phyloP scores from a whole-genome alignment of 2,888 invertebrate genomes.

The Apodemia hepburni region DNA sequence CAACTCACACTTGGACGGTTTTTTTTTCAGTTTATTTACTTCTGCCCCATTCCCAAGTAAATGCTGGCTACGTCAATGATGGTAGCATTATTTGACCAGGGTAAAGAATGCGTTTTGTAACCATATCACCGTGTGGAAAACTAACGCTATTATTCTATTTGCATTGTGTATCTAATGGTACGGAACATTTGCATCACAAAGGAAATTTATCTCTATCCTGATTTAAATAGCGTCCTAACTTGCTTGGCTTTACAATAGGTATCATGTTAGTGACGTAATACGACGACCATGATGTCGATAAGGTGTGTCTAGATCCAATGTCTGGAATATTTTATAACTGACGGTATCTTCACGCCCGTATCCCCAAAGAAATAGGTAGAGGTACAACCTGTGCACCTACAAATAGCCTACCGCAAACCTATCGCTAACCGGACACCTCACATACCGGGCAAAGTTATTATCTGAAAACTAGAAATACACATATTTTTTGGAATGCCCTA shows the following conservation, averaged over 20 bases:
- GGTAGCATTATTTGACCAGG: not conserved
- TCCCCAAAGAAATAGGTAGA: too few relatives aligned
- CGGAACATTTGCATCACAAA: not conserved
- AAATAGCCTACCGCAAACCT: too few relatives aligned
- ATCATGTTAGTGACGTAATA: not conserved
- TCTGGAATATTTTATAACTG: not conserved
- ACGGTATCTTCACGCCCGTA: too few relatives aligned
- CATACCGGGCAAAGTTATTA: too few relatives aligned
- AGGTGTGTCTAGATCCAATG: not conserved
- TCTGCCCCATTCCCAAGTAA: too few relatives aligned
- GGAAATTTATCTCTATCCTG: not conserved
- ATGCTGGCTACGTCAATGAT: too few relatives aligned
- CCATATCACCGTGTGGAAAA: not conserved
- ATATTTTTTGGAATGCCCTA: too few relatives aligned
- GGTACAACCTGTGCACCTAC: too few relatives aligned
- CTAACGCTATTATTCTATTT: constrained; percentile 7
- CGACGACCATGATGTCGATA: not conserved
- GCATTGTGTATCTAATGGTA: constrained; percentile 2
- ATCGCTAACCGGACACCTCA: too few relatives aligned
- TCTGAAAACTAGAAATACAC: too few relatives aligned
- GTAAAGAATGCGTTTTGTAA: not conserved
- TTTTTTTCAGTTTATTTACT: too few relatives aligned
- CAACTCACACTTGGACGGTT: too few relatives aligned
- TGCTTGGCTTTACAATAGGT: not conserved
- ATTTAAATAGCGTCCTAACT: not conserved